These are phyloP conservation scores for Nephotettix cincticeps DNA, from an alignment of 1,140 invertebrate genomes.

Conservation along the genomic window DNA sequence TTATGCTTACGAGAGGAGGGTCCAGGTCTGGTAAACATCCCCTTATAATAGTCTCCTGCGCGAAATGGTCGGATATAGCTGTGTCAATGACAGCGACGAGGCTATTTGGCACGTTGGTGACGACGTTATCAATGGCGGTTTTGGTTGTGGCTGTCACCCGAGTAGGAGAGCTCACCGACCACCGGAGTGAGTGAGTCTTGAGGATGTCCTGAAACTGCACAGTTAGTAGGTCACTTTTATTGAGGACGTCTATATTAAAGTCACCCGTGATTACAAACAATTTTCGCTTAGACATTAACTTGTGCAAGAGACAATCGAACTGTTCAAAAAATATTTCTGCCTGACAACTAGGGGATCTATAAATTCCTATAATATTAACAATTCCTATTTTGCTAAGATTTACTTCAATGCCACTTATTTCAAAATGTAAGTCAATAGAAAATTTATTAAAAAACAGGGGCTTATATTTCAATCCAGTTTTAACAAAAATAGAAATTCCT, in stretches of 20 bases:
- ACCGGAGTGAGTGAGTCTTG: not conserved
- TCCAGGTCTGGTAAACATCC: too few relatives aligned
- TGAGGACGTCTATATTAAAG: not conserved
- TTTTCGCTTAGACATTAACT: not conserved
- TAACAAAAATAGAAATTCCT: not conserved
- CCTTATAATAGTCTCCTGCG: not conserved
- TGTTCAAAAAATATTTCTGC: not conserved
- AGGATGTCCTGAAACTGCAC: not conserved
- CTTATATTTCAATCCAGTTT: not conserved
- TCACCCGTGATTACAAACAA: not conserved
- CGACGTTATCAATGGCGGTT: conserved; percentile 7
- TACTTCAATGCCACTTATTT: not conserved
- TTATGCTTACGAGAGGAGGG: too few relatives aligned
- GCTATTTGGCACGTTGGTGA: not conserved
- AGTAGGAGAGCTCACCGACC: conserved; percentile 9
- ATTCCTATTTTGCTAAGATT: not conserved
- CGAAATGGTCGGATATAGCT: not conserved
- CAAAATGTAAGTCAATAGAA: not conserved
- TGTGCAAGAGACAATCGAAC: not conserved
- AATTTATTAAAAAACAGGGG: not conserved
- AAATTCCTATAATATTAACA: not conserved
- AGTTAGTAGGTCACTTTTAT: not conserved
- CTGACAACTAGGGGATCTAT: not conserved
- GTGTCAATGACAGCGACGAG: not conserved
- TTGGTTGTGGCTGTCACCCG: not conserved